These are phyloP conservation scores for Tyto alba DNA, from an alignment of 2,113 vertebrate species.

Conservation along the genomic window DNA sequence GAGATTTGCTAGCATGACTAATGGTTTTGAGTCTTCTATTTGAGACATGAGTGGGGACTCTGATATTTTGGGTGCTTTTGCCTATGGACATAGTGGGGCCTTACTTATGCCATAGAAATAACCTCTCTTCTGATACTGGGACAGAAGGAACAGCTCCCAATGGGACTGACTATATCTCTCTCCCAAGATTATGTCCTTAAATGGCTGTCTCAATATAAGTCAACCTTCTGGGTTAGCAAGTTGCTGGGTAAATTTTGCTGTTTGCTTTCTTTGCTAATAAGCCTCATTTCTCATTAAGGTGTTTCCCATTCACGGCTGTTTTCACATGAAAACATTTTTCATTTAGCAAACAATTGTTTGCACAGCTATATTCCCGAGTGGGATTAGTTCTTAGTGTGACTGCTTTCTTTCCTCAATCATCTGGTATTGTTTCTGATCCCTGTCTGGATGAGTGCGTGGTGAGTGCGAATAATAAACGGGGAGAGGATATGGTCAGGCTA, in stretches of 20 bases:
- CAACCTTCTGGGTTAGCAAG: neutral
- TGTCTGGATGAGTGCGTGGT: neutral
- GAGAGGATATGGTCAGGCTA: neutral
- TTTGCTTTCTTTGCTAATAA: slow-evolving; percentile 10
- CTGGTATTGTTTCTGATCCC: slow-evolving; percentile 27
- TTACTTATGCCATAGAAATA: neutral
- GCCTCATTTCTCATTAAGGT: slow-evolving; percentile 4
- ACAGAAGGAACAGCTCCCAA: neutral
- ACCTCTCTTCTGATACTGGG: neutral
- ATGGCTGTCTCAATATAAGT: neutral
- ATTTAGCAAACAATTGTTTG: slow-evolving; percentile 35
- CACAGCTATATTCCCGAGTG: neutral
- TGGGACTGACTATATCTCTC: neutral
- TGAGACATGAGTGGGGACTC: neutral
- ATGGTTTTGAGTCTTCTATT: neutral
- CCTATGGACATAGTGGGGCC: neutral
- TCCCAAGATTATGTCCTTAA: neutral
- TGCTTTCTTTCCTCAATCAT: slow-evolving; percentile 10
- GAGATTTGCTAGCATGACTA: slow-evolving; percentile 15
- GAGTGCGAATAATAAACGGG: neutral
- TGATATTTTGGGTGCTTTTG: neutral
- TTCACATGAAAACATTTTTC: neutral
- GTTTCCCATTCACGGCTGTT: neutral
- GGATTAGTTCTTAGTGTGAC: neutral
- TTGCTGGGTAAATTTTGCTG: neutral